These are phyloP conservation scores for Xestia c-nigrum DNA, from an alignment of 2,888 invertebrate genomes.

Conservation along the genomic window DNA sequence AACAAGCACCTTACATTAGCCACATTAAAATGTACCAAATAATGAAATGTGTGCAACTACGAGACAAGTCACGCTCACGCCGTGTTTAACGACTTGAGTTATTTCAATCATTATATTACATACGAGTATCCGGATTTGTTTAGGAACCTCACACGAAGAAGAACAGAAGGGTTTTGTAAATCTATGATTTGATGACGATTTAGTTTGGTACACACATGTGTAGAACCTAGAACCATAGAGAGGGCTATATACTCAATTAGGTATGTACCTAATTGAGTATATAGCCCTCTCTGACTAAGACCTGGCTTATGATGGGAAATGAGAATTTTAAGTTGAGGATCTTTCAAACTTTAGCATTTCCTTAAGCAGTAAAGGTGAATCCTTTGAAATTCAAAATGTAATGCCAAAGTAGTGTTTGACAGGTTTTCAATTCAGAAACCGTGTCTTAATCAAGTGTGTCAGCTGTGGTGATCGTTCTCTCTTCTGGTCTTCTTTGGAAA, in stretches of 20 bases:
- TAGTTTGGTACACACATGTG: neutral
- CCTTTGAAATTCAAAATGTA: neutral
- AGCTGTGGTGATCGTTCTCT: neutral
- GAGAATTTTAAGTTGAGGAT: neutral
- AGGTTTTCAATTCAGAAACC: neutral
- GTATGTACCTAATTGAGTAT: no score
- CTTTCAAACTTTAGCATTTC: neutral
- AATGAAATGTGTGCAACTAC: constrained; percentile 13
- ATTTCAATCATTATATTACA: neutral
- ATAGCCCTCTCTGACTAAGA: neutral
- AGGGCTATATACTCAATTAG: no score
- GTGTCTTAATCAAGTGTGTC: neutral
- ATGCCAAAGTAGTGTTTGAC: neutral
- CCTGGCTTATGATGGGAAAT: neutral
- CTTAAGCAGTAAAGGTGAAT: neutral
- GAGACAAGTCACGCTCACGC: constrained; percentile 42
- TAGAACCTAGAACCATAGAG: no score
- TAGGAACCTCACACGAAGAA: neutral
- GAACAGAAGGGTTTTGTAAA: neutral
- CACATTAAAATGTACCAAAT: constrained; percentile 41
- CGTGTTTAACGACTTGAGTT: neutral
- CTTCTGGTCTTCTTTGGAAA: neutral
- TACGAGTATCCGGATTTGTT: neutral
- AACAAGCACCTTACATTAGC: constrained; percentile 58
- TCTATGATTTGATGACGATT: neutral